Base-by-base conservation (phyloP, 2,888 invertebrate genomes). In the Metellina segmentata region DNA sequence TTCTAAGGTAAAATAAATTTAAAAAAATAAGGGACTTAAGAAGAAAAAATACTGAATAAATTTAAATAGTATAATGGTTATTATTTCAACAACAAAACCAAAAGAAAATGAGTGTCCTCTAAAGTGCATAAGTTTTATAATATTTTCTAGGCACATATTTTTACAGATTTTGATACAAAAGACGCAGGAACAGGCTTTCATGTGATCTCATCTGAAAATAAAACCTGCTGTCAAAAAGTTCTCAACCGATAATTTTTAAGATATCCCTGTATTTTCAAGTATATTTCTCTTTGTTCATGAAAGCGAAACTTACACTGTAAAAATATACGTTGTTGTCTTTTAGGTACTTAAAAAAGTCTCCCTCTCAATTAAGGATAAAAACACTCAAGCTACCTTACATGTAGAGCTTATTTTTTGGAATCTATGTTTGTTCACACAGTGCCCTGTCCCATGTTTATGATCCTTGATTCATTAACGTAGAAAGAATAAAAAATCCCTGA, bases 261-360 rank as follows among this genome's bases (percentile, higher is more conserved):
- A 61, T 9, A 61, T 61, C 61, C 9, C 61, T 69, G 71, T 49
- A 49, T 82, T 82, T 82, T 82, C 51, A 34, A 51, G 51, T 49
- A 49, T 49, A 49, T 71, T 82, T 82, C 71, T 51, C 71, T 71
- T 71, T 71, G 19, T n/a, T 71, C n/a, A 34, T 9, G 49, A 19
- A 82, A 8, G 49, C 9, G n/a, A n/a, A 34, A 77, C 49, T 8
- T 8, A 51, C n/a, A 77, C 20, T 49, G n/a, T 72, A 49, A 51
- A 51, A 34, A 49, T 71, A 72, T n/a, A n/a, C n/a, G n/a, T 34
- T 71, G 20, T 13, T 51, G 82, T 19, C 71, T 61, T 71, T 70
- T 61, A 81, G 48, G 61, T 34, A 34, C 81, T 81, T 81, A 16
- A 61, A 8, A 61, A 61, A 61, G 61, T 6, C 61, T 34, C 1